Conservation (phyloP, 2,113 vertebrate genomes). For the Theropithecus gelada region DNA sequence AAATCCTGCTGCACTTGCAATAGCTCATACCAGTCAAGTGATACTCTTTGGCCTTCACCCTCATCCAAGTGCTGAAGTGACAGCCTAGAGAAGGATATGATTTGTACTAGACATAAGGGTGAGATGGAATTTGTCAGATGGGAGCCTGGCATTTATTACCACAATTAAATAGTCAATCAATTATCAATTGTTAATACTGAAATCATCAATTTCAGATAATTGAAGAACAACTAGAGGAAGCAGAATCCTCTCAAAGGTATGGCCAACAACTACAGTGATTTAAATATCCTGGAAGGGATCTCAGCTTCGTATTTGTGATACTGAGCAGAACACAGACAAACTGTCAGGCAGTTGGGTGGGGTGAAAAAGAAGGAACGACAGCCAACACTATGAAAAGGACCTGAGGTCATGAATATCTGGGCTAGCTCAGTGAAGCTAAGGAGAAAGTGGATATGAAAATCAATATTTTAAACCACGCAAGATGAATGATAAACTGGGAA, state of each 20-base stretch:
- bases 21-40: not conserved
- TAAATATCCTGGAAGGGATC: conserved; percentile 50
- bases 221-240: not conserved
- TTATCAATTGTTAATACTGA: not conserved
- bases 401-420: conserved; percentile 70
- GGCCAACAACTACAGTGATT: not conserved
- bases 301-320: conserved; percentile 66
- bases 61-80: conserved; percentile 3
- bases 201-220: conserved; percentile 43
- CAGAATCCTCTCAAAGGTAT: conserved; percentile 46
- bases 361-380: conserved; percentile 45
- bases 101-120: conserved; percentile 45
- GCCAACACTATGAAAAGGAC: conserved; percentile 10
- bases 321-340: not conserved
- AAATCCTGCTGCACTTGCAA: not conserved
- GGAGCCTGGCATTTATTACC: conserved; percentile 19
- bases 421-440: conserved; percentile 56
- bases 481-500: conserved; percentile 78
- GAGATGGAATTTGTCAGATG: conserved; percentile 64
- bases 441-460: conserved; percentile 70
- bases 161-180: not conserved
- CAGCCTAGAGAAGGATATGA: not conserved
- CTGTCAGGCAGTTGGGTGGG: conserved; percentile 29
- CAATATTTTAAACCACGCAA: conserved; percentile 75
- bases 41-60: conserved; percentile 15